Evolutionary conservation across 2,797 vertebrate species (phyloP).

Genomic region (Cossypha heuglini): DNA sequence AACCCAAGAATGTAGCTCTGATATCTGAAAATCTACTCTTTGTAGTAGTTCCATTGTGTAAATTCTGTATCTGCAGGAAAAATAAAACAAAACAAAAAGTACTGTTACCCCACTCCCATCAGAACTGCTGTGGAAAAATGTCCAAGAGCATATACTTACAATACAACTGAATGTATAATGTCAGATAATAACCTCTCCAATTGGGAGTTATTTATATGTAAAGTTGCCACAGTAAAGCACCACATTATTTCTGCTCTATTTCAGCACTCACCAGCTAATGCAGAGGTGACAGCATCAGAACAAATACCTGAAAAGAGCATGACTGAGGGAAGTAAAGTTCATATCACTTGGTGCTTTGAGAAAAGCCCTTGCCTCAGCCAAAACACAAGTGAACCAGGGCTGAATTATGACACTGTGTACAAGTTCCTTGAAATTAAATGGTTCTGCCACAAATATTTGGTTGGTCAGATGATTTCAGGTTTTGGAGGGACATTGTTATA

Average conservation of each 20-base stretch:
- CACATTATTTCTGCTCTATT: neutral
- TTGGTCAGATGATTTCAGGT: neutral
- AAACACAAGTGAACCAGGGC: neutral
- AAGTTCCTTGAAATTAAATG: neutral
- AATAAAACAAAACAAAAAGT: neutral
- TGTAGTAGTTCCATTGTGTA: neutral
- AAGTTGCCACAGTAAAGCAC: neutral
- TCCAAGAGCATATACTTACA: neutral
- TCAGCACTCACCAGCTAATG: neutral
- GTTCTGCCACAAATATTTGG: neutral
- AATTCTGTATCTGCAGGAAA: neutral
- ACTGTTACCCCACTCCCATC: rapidly evolving
- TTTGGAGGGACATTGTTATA: neutral
- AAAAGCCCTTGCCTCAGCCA: neutral
- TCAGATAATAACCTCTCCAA: neutral
- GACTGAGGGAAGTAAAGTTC: neutral
- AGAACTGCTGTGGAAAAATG: neutral
- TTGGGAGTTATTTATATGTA: neutral
- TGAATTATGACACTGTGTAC: neutral
- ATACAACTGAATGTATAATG: neutral
- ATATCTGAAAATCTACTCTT: neutral
- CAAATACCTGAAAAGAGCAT: neutral
- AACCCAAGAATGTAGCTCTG: neutral
- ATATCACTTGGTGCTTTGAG: neutral
- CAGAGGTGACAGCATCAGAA: neutral